phyloP scores from a whole-genome alignment of 37 sponge, comb jelly and placozoan genomes.

The Lycopodina hypogea region DNA sequence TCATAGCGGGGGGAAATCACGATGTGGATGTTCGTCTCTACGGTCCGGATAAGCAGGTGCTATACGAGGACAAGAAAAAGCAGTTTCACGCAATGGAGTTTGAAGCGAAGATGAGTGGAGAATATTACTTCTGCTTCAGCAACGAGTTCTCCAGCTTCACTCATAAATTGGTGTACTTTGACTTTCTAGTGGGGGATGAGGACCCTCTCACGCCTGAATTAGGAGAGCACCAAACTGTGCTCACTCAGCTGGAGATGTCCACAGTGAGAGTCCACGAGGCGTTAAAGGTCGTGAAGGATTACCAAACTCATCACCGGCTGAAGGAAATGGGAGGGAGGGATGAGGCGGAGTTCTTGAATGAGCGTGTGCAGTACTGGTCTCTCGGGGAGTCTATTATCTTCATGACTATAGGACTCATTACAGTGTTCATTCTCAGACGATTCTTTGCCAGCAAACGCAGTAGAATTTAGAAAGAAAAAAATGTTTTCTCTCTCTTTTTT shows the following conservation, averaged over 20 bases:
- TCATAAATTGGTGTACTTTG: slow-evolving; percentile 96
- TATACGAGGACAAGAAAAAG: slow-evolving; percentile 79
- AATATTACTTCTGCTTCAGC: slow-evolving; percentile 95
- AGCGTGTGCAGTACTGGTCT: slow-evolving; percentile 90
- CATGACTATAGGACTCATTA: slow-evolving; percentile 74
- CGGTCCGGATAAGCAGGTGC: slow-evolving; percentile 54
- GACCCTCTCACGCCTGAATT: slow-evolving; percentile 53
- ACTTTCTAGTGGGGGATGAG: slow-evolving; percentile 62
- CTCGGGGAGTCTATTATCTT: slow-evolving; percentile 79
- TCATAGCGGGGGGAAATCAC: slow-evolving; percentile 88
- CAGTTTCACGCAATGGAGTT: slow-evolving; percentile 87
- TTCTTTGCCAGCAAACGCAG: slow-evolving; percentile 85
- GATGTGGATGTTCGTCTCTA: slow-evolving; percentile 82
- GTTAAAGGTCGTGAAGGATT: slow-evolving; percentile 82
- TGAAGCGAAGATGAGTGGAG: slow-evolving; percentile 57
- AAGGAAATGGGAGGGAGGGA: slow-evolving; percentile 79
- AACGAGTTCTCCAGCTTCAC: slow-evolving; percentile 98
- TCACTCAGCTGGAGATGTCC: slow-evolving; percentile 94
- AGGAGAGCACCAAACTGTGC: slow-evolving; percentile 70
- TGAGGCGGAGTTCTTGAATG: slow-evolving; percentile 76
- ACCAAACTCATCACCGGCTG: slow-evolving; percentile 92
- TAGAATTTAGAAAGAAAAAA: slow-evolving; percentile 44
- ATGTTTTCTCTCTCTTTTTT: neutral
- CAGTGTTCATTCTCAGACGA: slow-evolving; percentile 86
- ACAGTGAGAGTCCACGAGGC: slow-evolving; percentile 82